These are phyloP conservation scores for Anguilla anguilla DNA, from an alignment of 2,797 vertebrate genomes.

Conservation along the genomic window DNA sequence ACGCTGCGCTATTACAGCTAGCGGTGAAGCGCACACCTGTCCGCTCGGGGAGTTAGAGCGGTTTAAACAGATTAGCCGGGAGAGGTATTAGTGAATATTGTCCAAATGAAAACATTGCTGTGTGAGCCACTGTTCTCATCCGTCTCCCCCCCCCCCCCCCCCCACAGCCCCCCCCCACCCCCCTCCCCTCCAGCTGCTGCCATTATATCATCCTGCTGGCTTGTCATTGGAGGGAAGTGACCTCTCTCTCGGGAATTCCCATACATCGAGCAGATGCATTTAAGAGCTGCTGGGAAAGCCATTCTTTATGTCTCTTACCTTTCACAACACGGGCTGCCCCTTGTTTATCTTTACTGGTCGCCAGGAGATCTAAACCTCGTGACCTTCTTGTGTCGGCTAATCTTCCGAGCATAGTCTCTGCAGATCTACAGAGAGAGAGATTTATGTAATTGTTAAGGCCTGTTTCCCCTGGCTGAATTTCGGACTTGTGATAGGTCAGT, in stretches of 20 bases:
- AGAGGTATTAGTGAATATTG: slow-evolving; percentile 1
- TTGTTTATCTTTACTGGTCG: not conserved
- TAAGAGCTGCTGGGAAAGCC: not conserved
- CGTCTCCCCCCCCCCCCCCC: not conserved
- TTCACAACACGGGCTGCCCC: not conserved
- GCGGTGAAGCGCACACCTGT: not conserved
- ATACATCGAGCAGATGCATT: not conserved
- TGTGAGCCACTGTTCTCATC: slow-evolving; percentile 7
- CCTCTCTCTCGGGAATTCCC: not conserved
- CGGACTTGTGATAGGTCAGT: not conserved
- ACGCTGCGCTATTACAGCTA: not conserved
- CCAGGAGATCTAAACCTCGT: not conserved
- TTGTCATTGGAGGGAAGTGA: not conserved
- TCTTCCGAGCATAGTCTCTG: not conserved
- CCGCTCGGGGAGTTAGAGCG: not conserved
- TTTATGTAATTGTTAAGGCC: not conserved
- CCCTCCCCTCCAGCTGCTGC: not conserved
- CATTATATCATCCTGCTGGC: not conserved
- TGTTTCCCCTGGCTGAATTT: not conserved
- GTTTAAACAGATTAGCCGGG: slow-evolving; percentile 3
- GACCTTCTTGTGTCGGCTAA: not conserved
- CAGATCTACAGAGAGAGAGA: not conserved
- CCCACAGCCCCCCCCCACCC: not conserved
- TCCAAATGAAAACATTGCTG: not conserved
- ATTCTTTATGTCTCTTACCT: not conserved